Percentiles rank a stretch among this genome's conserved stretches.
phyloP scores from a whole-genome alignment of 2,797 vertebrate species.

The Lepus oiostolus region DNA sequence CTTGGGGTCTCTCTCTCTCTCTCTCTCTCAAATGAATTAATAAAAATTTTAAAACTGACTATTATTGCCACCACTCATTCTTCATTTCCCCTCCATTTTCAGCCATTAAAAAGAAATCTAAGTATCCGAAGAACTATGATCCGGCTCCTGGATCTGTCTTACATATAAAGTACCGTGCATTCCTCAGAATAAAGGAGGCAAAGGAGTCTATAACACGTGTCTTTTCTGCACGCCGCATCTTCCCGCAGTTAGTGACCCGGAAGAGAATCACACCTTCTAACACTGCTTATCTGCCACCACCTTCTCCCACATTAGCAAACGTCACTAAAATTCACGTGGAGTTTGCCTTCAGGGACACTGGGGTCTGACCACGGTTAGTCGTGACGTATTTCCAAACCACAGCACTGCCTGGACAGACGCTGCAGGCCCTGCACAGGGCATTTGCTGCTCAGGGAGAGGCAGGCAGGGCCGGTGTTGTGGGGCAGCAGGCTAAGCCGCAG shows the following conservation, averaged over 20 bases:
- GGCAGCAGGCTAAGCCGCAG: too few relatives aligned
- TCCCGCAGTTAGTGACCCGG: not conserved
- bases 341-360: not conserved
- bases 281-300: too few relatives aligned
- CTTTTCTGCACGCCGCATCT: too few relatives aligned
- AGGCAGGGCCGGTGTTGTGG: not conserved
- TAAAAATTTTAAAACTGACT: not conserved
- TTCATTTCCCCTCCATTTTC: not conserved
- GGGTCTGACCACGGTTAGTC: not conserved
- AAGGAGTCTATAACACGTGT: not conserved
- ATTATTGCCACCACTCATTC: not conserved
- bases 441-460: not conserved
- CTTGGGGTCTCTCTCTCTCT: too few relatives aligned
- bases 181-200: not conserved
- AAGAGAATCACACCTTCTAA: not conserved
- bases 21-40: too few relatives aligned
- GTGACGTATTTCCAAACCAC: not conserved
- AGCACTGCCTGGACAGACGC: not conserved
- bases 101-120: constrained; percentile 32
- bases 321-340: not conserved
- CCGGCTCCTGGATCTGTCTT: not conserved
- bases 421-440: not conserved
- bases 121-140: not conserved
- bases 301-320: not conserved
- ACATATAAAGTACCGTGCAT: not conserved